These are phyloP conservation scores for Gymnoscelis rufifasciata DNA, from an alignment of 2,888 invertebrate genomes.

Conservation along the genomic window DNA sequence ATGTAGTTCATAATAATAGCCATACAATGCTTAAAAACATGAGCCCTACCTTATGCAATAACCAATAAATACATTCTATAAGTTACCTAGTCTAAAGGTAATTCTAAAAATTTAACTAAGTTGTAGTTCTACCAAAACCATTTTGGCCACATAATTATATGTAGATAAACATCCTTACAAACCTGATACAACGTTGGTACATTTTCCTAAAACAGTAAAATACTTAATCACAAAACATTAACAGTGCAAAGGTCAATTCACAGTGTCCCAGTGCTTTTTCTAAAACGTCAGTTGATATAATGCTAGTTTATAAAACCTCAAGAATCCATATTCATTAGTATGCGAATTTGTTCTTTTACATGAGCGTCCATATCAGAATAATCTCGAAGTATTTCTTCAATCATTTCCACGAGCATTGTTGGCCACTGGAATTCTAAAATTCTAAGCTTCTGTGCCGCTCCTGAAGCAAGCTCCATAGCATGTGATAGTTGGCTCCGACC, in stretches of 20 bases:
- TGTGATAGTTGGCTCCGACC: slow-evolving; percentile 84
- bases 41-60: too few relatives aligned
- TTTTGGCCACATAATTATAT: not conserved
- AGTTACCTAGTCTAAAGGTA: not conserved
- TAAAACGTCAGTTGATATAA: not conserved
- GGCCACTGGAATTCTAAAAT: slow-evolving; percentile 88
- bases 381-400: slow-evolving; percentile 87
- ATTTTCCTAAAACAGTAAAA: not conserved
- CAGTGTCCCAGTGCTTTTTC: not conserved
- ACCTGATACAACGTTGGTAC: not conserved
- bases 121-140: not conserved
- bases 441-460: slow-evolving; percentile 87
- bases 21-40: too few relatives aligned
- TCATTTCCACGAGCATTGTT: slow-evolving; percentile 85
- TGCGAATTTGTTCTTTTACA: slow-evolving; percentile 83
- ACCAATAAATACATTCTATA: too few relatives aligned
- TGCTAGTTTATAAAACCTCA: slow-evolving; percentile 1
- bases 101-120: not conserved
- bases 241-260: not conserved
- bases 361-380: slow-evolving; percentile 90
- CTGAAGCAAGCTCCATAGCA: slow-evolving; percentile 85
- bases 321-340: slow-evolving; percentile 70
- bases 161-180: not conserved
- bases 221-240: slow-evolving; percentile 2
- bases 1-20: too few relatives aligned